A percentile compares a stretch with the other conserved stretches of the same genome.
These are phyloP conservation scores for Hirtodrosophila histrioides DNA, from an alignment of 2,888 invertebrate genomes.

Conservation along the genomic window DNA sequence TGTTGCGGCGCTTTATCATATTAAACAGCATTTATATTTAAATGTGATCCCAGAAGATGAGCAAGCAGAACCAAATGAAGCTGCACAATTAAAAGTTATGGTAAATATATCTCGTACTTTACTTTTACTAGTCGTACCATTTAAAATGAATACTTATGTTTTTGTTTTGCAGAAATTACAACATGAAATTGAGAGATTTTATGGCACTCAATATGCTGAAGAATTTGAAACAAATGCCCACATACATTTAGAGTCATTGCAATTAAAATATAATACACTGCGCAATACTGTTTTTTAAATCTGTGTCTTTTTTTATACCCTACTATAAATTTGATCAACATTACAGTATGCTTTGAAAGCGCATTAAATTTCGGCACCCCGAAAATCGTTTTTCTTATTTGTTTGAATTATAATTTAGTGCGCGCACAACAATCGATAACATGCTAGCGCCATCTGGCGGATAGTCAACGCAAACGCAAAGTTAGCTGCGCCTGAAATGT, in stretches of 20 bases:
- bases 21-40: conserved; percentile 61
- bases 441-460: conserved; percentile 32
- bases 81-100: conserved; percentile 36
- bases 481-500: conserved; percentile 41
- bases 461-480: conserved; percentile 15
- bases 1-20: conserved; percentile 59
- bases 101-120: conserved; percentile 40
- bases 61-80: conserved; percentile 1
- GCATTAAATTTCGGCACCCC: too few relatives aligned
- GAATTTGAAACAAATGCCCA: conserved; percentile 22
- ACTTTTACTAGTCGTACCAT: neutral
- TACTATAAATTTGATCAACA: too few relatives aligned
- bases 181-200: conserved; percentile 68
- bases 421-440: conserved; percentile 2
- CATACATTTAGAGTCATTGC: conserved; percentile 66
- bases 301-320: conserved; percentile 2
- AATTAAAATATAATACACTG: conserved; percentile 68
- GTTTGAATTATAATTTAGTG: conserved; percentile 14
- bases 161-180: conserved; percentile 69
- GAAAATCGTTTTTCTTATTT: too few relatives aligned
- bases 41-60: conserved; percentile 19
- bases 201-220: conserved; percentile 42
- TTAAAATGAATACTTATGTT: neutral
- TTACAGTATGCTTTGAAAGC: too few relatives aligned
- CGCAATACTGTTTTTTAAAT: conserved; percentile 53